Evolutionary conservation across 2,888 invertebrate genomes (phyloP).

Genomic region (Doris montereyensis): DNA sequence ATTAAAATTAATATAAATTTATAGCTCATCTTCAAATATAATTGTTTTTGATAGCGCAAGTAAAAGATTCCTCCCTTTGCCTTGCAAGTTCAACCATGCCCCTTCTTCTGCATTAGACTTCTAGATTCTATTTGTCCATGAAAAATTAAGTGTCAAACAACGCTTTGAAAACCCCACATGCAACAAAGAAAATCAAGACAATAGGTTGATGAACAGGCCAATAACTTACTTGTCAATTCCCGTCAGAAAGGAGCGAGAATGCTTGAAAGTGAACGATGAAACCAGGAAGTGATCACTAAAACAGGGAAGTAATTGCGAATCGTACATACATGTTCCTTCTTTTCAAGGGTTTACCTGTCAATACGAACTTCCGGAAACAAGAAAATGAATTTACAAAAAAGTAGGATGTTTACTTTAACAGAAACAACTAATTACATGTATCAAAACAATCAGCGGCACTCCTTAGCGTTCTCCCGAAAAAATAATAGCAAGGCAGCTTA

Average conservation of each 20-base stretch:
- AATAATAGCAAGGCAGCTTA: neutral
- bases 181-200: neutral
- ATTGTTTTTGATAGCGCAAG: constrained; percentile 29
- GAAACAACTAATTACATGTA: neutral
- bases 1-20: too few relatives aligned
- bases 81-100: constrained; percentile 5
- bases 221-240: neutral
- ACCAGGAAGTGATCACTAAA: neutral
- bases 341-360: neutral
- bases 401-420: neutral
- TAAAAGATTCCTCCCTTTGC: neutral
- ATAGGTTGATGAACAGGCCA: neutral
- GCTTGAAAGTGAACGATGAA: neutral
- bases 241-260: neutral
- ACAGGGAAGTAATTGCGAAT: neutral
- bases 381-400: neutral
- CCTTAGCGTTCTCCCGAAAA: neutral
- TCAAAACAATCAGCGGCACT: neutral
- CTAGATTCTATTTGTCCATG: too few relatives aligned
- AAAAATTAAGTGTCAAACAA: too few relatives aligned
- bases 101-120: too few relatives aligned
- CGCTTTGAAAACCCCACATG: neutral
- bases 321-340: neutral
- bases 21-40: too few relatives aligned
- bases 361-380: constrained; percentile 18